Base-by-base conservation (phyloP, 2,888 invertebrate species). In the Pristionchus arcanus region DNA sequence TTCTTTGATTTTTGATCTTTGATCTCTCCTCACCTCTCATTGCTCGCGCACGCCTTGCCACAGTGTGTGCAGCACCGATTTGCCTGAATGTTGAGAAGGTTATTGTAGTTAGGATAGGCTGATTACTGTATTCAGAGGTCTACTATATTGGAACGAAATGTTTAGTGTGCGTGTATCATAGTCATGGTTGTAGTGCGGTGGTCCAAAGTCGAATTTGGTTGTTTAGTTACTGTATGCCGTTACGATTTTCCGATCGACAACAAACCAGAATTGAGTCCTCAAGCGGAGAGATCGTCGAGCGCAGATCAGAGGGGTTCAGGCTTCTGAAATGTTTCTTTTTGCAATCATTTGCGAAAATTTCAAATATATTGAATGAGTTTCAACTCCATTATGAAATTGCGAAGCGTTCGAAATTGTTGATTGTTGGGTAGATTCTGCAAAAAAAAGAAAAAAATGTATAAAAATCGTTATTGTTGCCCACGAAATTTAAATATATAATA, bases 11-110 rank as follows among this genome's bases (percentile, higher is more conserved):
- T 81, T 81, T 81, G 49, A 53, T 53, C 49, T 81, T 37, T 74
- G n/a, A 74, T 77, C 74, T 37, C 31, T 19, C 63, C 74, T 77
- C 55, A 83, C 84, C 84, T 85, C 59, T 85, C 84, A 59, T 85
- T 85, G 34, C 59, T 85, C 84, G 84, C 84, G 49, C 84, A 85
- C 37, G 59, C 59, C 84, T 85, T 85, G 28, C 59, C 55, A 19
- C 84, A 85, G 34, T 59, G 55, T 34, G 84, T 85, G 59, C 84
- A 55, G 49, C 81, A 81, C 0, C 81, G 81, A 19, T 81, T 81
- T 13, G 49, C 81, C 81, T 81, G 81, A 81, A 81, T 81, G 28
- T 28, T 11, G n/a, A 3, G 9, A n/a, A n/a, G 49, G 13, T 81
- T 81, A 49, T 49, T 49, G 49, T 53, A 49, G 81, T 28, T 28